These are phyloP conservation scores for Nannospalax galili DNA, from an alignment of 2,113 vertebrate genomes.

Conservation along the genomic window DNA sequence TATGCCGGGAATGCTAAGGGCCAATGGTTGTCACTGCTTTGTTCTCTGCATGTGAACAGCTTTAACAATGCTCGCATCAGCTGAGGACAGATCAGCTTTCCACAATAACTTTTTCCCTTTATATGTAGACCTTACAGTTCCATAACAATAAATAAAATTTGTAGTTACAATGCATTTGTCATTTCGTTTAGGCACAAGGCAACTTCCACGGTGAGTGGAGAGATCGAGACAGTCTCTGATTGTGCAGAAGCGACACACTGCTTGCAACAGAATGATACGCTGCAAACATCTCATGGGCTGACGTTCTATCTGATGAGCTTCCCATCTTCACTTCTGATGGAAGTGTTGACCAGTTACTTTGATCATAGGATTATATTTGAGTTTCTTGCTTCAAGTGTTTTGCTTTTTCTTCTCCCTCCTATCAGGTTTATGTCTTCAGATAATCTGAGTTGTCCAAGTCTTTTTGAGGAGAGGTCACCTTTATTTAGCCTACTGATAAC, in stretches of 20 bases:
- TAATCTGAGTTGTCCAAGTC: conserved; percentile 93
- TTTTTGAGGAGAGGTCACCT: conserved; percentile 94
- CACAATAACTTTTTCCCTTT: conserved; percentile 94
- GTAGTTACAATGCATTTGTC: conserved; percentile 99
- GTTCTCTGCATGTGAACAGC: conserved; percentile 90
- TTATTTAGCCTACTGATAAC: conserved; percentile 91
- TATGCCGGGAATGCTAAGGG: conserved; percentile 95
- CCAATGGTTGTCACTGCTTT: conserved; percentile 88
- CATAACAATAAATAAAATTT: conserved; percentile 99
- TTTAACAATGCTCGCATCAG: conserved; percentile 88
- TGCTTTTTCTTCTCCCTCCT: conserved; percentile 88
- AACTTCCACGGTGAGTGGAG: conserved; percentile 94
- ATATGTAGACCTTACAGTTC: conserved; percentile 95
- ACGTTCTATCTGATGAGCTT: conserved; percentile 85
- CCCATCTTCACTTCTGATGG: conserved; percentile 88
- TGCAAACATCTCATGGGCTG: conserved; percentile 89
- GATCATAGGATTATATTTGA: conserved; percentile 91
- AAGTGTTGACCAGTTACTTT: conserved; percentile 90
- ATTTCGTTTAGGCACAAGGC: conserved; percentile 99
- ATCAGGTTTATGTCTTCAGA: conserved; percentile 93
- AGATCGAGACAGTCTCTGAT: conserved; percentile 97
- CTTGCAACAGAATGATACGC: conserved; percentile 92
- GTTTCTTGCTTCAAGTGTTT: conserved; percentile 94
- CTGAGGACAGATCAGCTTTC: conserved; percentile 91
- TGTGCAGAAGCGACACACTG: conserved; percentile 96